Percentiles rank a stretch among this genome's conserved stretches.
Evolutionary conservation across 2,113 vertebrate genomes (phyloP).

Genomic region (Solenodon paradoxus): DNA sequence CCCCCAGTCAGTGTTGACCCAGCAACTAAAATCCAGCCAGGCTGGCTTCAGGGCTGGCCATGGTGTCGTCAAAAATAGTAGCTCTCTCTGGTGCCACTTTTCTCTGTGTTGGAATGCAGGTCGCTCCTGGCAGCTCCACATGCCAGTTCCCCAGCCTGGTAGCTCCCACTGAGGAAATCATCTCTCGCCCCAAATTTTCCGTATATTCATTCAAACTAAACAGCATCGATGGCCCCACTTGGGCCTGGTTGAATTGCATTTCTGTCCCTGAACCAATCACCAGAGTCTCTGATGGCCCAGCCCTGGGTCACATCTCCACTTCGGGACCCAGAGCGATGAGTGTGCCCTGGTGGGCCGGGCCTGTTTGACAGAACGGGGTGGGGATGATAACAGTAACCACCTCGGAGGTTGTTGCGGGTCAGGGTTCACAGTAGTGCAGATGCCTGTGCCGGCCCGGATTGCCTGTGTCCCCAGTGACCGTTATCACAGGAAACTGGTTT

Average conservation of each 20-base stretch:
- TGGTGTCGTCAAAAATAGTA: not conserved
- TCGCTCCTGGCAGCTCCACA: not conserved
- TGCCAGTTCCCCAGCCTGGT: not conserved
- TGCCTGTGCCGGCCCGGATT: too few relatives aligned
- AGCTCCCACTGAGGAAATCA: not conserved
- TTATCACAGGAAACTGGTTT: not conserved
- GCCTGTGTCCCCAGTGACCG: rapidly evolving
- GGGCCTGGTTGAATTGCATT: not conserved
- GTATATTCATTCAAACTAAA: not conserved
- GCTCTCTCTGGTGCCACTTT: not conserved
- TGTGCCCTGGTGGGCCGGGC: not conserved
- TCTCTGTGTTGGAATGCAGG: not conserved
- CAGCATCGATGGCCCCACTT: not conserved
- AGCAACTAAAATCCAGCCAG: not conserved
- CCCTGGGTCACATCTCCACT: not conserved
- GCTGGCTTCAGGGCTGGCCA: not conserved
- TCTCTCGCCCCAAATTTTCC: not conserved
- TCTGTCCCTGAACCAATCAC: not conserved
- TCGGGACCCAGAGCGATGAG: not conserved
- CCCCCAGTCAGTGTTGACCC: not conserved
- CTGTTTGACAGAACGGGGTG: not conserved
- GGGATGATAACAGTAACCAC: not conserved
- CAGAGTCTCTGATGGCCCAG: not conserved
- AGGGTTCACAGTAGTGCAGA: not conserved
- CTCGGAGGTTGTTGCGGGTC: not conserved